These are phyloP conservation scores for Aplidium turbinatum DNA, from an alignment of 23 tunicate species.

Conservation along the genomic window DNA sequence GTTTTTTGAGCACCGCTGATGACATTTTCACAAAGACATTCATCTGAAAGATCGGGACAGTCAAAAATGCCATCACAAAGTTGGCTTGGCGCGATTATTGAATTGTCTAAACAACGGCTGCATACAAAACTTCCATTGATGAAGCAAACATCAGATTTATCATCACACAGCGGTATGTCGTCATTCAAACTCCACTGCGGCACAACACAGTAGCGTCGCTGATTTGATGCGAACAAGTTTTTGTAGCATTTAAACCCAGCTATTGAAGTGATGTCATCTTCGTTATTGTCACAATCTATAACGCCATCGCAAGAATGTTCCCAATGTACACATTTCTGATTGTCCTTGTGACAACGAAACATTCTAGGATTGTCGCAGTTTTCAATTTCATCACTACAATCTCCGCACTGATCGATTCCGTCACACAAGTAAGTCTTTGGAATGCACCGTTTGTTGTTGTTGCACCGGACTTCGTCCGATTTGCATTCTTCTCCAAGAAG, in stretches of 20 bases:
- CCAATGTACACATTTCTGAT: no score
- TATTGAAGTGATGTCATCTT: slow-evolving; percentile 1
- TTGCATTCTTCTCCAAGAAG: not conserved
- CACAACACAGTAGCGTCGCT: slow-evolving; percentile 9
- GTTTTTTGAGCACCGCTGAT: no score
- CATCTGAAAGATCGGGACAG: no score
- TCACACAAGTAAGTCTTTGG: slow-evolving; percentile 39
- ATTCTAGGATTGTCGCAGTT: slow-evolving; percentile 31
- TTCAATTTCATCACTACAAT: no score
- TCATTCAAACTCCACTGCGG: no score
- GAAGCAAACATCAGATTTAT: no score
- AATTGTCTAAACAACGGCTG: slow-evolving; percentile 28
- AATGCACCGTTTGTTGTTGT: slow-evolving; percentile 36
- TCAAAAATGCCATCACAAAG: slow-evolving; percentile 55
- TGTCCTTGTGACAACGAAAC: slow-evolving; percentile 43
- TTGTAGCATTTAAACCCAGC: slow-evolving; percentile 45
- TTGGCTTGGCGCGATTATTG: slow-evolving; percentile 34
- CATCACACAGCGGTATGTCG: no score
- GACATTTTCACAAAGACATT: no score
- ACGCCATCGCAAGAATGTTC: slow-evolving; percentile 35
- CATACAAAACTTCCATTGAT: slow-evolving; percentile 25
- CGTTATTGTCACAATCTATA: slow-evolving; percentile 12
- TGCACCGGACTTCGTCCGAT: slow-evolving; percentile 12
- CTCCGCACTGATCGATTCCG: no score
- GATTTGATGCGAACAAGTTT: not conserved